phyloP scores from a whole-genome alignment of 35 echinoderm and acorn worm genomes.

The Nesometra sesokonis region DNA sequence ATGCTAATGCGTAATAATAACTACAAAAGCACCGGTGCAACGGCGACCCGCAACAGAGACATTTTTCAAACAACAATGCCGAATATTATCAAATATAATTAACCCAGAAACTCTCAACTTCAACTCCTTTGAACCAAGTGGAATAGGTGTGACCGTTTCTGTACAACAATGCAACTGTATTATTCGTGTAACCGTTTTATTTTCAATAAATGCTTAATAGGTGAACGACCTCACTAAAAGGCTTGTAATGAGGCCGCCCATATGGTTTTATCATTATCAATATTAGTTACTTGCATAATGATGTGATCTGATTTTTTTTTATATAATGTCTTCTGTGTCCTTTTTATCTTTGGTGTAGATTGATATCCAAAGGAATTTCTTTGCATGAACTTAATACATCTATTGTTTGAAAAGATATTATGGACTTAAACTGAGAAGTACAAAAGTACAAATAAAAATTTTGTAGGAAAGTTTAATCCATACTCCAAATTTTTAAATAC shows the following conservation, averaged over 20 bases:
- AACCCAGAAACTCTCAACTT: not conserved
- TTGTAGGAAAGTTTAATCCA: too few relatives aligned
- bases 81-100: not conserved
- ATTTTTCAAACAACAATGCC: not conserved
- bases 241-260: not conserved
- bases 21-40: not conserved
- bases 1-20: not conserved
- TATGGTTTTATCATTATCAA: not conserved
- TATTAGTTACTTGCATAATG: too few relatives aligned
- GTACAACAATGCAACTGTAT: not conserved
- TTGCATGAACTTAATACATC: too few relatives aligned
- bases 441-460: too few relatives aligned
- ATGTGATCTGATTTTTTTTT: too few relatives aligned
- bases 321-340: too few relatives aligned
- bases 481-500: too few relatives aligned
- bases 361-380: too few relatives aligned
- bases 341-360: too few relatives aligned
- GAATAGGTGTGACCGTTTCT: not conserved
- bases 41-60: not conserved
- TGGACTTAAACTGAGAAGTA: too few relatives aligned
- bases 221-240: not conserved
- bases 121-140: not conserved
- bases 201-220: not conserved
- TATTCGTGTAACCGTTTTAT: not conserved
- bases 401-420: too few relatives aligned